Evolutionary conservation across 2,113 vertebrate genomes (phyloP).

Genomic region (Canis aureus): DNA sequence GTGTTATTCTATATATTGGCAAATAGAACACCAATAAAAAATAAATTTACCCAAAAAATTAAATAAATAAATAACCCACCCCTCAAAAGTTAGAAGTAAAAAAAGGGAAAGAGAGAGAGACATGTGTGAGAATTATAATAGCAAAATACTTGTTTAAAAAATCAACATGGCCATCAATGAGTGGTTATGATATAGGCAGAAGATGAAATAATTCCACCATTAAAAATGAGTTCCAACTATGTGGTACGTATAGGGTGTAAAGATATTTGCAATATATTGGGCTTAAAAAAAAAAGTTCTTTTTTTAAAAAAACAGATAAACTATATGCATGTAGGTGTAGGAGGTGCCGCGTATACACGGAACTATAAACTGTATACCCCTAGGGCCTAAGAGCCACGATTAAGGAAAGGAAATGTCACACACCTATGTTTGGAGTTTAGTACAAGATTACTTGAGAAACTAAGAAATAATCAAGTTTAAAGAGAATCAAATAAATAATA

Average conservation of each 20-base stretch:
- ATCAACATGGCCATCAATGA: not conserved
- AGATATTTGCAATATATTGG: not conserved
- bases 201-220: not conserved
- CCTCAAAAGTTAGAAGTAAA: not conserved
- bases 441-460: not conserved
- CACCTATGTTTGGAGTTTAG: not conserved
- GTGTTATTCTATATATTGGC: no score
- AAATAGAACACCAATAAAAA: no score
- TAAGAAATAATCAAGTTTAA: not conserved
- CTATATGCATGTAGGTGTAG: not conserved
- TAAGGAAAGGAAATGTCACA: not conserved
- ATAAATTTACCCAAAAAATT: no score
- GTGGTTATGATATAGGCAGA: not conserved
- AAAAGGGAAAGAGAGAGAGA: not conserved
- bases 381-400: not conserved
- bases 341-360: not conserved
- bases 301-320: not conserved
- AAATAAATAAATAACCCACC: not conserved
- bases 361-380: not conserved
- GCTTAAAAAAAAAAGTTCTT: not conserved
- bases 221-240: not conserved
- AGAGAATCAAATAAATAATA: not conserved
- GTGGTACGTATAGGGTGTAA: not conserved
- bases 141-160: conserved; percentile 29
- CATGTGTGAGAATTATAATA: not conserved